A percentile compares a stretch with the other conserved stretches of the same genome.
Conservation (phyloP, 64 coral and sea anemone genomes). For the Stylophora pistillata region DNA sequence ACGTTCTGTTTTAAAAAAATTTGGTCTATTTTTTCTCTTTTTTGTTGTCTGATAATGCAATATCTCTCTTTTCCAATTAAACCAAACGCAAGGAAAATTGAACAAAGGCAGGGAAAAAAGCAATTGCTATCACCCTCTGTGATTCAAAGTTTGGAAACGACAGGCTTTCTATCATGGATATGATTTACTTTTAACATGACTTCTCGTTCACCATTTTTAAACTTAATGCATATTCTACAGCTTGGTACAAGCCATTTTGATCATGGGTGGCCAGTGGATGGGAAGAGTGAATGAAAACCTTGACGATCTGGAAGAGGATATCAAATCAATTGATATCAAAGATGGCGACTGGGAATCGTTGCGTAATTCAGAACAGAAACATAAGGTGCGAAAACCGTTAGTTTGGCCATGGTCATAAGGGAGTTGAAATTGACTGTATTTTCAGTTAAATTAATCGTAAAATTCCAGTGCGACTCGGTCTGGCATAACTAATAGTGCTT, state of each 20-base stretch:
- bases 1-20: no score
- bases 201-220: not conserved
- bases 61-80: no score
- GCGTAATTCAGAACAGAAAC: not conserved
- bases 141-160: no score
- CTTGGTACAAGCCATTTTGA: constrained; percentile 42
- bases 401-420: not conserved
- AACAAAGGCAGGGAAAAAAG: not conserved
- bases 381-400: not conserved
- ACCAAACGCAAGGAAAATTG: no score
- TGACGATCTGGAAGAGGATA: constrained; percentile 4
- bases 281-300: constrained; percentile 15
- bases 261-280: constrained; percentile 39
- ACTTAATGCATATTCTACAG: not conserved
- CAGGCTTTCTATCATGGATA: no score
- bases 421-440: no score
- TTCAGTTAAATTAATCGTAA: no score
- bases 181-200: not conserved
- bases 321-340: constrained; percentile 10
- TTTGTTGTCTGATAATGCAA: no score
- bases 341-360: not conserved
- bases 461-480: no score
- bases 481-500: no score
- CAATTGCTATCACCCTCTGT: no score
- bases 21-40: no score